Base-by-base conservation (phyloP, 2,888 invertebrate genomes). In the Hartigia nigra region DNA sequence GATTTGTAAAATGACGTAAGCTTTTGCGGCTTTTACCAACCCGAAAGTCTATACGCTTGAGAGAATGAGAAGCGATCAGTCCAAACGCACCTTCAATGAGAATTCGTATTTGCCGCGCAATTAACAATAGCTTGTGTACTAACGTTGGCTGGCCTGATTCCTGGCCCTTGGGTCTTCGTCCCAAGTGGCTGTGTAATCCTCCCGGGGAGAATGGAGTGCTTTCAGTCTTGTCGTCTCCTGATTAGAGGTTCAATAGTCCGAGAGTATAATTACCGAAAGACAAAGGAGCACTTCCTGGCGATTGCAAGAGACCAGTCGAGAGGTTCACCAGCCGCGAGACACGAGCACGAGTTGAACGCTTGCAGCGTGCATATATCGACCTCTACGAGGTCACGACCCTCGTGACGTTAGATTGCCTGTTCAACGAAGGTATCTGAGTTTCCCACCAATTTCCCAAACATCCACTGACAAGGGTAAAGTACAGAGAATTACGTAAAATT, bases 161-260 rank as follows among this genome's bases (percentile, higher is more conserved):
- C 2, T 55, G 55, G 55, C 23, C 14, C 55, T 55, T 34, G 37
- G 37, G 78, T 4, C 14, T 76, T 32, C 69, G 72, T 78, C 72
- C 34, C 76, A 78, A 78, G 75, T 72, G 75, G 78, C 72, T 55
- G 55, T 78, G 76, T 78, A 76, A 78, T 78, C 76, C 78, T 74
- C 75, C 23, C 36, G 72, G 77, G 2, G 23, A 55, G 55, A 23
- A 55, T 55, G 55, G 76, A 76, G 74, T 36, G 74, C 35, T 74
- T 74, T 31, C 76, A 69, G 76, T 79, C 32, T 72, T 34, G 32
- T 72, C 75, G 76, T 14, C 72, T 76, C 35, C 78, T 79, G 78
- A 79, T 79, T 79, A 76, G 74, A 76, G 78, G 76, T 79, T 79
- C 78, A 76, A 79, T 76, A 76, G 78, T 79, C 76, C 70, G 70